Evolutionary conservation across 2,888 invertebrate genomes (phyloP).

Genomic region (Digitonthophagus gazella): DNA sequence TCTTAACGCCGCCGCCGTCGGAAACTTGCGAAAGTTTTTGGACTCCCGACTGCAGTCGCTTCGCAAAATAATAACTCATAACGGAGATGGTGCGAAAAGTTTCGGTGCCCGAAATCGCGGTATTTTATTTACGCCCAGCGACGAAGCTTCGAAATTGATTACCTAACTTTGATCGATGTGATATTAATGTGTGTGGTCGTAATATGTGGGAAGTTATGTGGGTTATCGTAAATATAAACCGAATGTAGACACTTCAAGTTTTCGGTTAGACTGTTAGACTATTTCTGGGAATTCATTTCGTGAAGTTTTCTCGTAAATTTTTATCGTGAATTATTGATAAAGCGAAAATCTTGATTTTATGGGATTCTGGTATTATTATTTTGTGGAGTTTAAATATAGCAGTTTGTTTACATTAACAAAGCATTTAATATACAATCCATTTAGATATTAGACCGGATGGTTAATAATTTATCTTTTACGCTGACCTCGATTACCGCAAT

Average conservation of each 20-base stretch:
- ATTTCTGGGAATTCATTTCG: background rate
- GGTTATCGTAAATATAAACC: background rate
- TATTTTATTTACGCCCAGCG: background rate
- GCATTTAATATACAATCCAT: background rate
- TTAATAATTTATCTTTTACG: background rate
- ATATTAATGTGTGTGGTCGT: background rate
- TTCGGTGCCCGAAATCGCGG: background rate
- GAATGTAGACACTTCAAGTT: background rate
- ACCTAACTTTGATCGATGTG: background rate
- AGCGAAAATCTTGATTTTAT: too few relatives aligned
- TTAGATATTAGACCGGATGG: background rate
- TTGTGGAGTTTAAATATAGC: too few relatives aligned
- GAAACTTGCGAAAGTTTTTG: background rate
- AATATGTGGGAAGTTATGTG: background rate
- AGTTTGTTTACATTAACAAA: background rate
- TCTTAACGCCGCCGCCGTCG: background rate
- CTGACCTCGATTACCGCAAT: background rate
- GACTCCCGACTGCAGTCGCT: background rate
- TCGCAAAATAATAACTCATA: background rate
- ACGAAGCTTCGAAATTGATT: background rate
- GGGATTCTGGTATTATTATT: too few relatives aligned
- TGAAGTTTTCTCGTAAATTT: background rate
- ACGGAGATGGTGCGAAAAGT: background rate
- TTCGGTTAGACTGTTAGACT: background rate
- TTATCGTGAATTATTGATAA: background rate